These are phyloP conservation scores for Synergus umbraculus DNA, from an alignment of 2,888 invertebrate genomes.

Conservation along the genomic window DNA sequence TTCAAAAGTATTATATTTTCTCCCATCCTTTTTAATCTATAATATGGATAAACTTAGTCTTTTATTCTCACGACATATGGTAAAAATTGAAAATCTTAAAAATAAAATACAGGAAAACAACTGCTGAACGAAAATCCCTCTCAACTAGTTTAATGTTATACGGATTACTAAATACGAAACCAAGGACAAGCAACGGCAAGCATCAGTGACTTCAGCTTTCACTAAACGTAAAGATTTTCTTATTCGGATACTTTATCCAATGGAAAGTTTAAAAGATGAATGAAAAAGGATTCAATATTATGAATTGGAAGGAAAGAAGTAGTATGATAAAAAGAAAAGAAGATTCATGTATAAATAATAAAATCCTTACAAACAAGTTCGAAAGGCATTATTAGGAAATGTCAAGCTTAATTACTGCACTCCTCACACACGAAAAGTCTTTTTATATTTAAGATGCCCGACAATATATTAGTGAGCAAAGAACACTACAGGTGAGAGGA, in stretches of 20 bases:
- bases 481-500: too few relatives aligned
- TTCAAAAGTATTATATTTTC: not conserved
- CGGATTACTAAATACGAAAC: constrained; percentile 24
- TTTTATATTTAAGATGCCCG: too few relatives aligned
- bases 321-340: not conserved
- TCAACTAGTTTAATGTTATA: constrained; percentile 12
- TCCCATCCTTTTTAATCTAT: not conserved
- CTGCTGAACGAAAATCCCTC: not conserved
- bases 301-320: not conserved
- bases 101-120: not conserved
- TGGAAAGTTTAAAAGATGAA: not conserved
- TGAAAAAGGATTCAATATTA: not conserved
- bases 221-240: constrained; percentile 23
- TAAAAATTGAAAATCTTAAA: not conserved
- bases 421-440: too few relatives aligned
- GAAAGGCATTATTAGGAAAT: too few relatives aligned
- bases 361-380: not conserved
- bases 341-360: not conserved
- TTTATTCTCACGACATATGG: too few relatives aligned
- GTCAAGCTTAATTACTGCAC: too few relatives aligned
- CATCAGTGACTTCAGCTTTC: constrained; percentile 37
- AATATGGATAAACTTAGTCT: too few relatives aligned
- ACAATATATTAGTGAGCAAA: too few relatives aligned
- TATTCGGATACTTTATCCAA: not conserved
- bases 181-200: constrained; percentile 35